Evolutionary conservation across 2,888 invertebrate species (phyloP).

Genomic region (Busseola fusca): DNA sequence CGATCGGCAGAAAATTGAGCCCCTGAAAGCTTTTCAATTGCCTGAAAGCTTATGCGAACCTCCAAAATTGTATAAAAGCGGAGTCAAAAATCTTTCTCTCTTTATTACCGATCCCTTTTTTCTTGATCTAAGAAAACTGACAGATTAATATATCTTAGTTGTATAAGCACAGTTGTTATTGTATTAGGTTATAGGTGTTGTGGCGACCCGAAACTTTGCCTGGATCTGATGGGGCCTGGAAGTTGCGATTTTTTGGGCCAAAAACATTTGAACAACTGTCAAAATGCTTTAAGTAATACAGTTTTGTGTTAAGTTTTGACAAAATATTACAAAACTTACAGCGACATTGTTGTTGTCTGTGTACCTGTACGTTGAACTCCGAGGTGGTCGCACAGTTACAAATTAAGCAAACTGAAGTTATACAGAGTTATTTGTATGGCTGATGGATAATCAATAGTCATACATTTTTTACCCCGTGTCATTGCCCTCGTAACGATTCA

Average conservation of each 20-base stretch:
- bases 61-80: conserved; percentile 21
- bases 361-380: neutral
- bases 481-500: conserved; percentile 52
- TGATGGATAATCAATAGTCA: conserved; percentile 65
- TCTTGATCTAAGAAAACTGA: conserved; percentile 8
- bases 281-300: neutral
- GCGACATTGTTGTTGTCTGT: neutral
- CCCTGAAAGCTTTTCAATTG: conserved; percentile 48
- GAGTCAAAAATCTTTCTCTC: conserved; percentile 2
- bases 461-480: conserved; percentile 65
- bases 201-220: neutral
- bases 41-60: conserved; percentile 27
- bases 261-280: neutral
- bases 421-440: conserved; percentile 36
- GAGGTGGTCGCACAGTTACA: conserved; percentile 4
- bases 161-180: neutral
- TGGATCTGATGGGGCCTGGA: neutral
- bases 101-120: neutral
- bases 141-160: conserved; percentile 7
- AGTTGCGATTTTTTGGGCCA: neutral
- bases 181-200: neutral
- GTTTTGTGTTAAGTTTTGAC: neutral
- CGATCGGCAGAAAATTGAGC: conserved; percentile 37
- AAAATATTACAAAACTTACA: neutral
- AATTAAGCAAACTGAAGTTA: conserved; percentile 37